Evolutionary conservation across 2,113 vertebrate genomes (phyloP), one percentile per base, ranked within the genome.

Genomic region (Thalassoma bifasciatum): DNA sequence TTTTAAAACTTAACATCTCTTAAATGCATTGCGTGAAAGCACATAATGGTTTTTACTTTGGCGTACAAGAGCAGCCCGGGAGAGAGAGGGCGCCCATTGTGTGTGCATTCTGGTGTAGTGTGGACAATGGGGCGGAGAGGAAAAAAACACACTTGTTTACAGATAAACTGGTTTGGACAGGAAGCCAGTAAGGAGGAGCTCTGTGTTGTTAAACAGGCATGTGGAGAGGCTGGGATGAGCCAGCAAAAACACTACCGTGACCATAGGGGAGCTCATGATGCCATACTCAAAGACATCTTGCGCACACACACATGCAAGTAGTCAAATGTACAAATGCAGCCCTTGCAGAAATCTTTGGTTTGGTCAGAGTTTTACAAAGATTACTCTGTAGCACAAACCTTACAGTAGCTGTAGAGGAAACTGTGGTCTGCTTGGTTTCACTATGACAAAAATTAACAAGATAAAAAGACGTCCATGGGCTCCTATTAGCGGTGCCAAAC

Each of bases 111-210:
- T 87, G 83, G 81, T 85, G 81, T 88, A 83, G 80, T 80, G 82
- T 90, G 88, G 87, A 93, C 93, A 93, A 88, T 93, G 88, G 83
- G 87, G 88, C 57, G 72, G 87, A 84, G 87, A 89, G 86, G 82
- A 68, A 86, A 93, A 91, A 90, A 86, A 90, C 87, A 89, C 86
- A 85, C 91, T 93, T 93, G 91, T 93, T 93, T 93, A 93, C 91
- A 93, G 93, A 94, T 93, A 92, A 93, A 93, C 90, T 90, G 91
- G 90, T 93, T 92, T 90, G 89, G 87, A 91, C 92, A 93, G 92
- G 93, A 94, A 93, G 91, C 90, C 86, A 84, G 86, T 84, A 89
- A 92, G 92, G 92, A 91, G 92, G 92, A 93, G 92, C 90, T 91
- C 84, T 69, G 74, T 91, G 91, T 84, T 89, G 92, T 91, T 93